Conservation (phyloP, 2,113 vertebrate genomes). For the Chaetura pelagica region DNA sequence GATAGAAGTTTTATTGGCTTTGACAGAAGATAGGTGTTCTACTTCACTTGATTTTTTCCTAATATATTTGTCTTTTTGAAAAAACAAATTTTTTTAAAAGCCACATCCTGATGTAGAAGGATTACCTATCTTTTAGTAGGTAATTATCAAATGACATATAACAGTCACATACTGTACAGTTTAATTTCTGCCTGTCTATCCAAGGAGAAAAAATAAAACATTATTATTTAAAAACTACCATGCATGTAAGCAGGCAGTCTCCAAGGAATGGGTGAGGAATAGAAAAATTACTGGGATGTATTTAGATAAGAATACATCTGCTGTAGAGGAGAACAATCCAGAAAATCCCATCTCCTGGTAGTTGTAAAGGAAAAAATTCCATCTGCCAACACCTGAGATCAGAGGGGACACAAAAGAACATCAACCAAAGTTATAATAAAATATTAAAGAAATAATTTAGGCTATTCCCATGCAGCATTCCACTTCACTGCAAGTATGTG, state of each 20-base stretch:
- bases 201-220: background rate
- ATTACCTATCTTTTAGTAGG: background rate
- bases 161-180: background rate
- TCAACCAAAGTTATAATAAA: constrained; percentile 34
- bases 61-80: background rate
- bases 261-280: background rate
- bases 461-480: background rate
- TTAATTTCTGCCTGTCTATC: too few relatives aligned
- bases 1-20: background rate
- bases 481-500: background rate
- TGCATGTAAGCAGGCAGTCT: background rate
- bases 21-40: background rate
- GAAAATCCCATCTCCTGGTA: background rate
- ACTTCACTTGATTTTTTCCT: background rate
- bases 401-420: background rate
- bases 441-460: constrained; percentile 44
- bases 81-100: background rate
- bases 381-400: background rate
- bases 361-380: background rate
- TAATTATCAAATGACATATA: background rate
- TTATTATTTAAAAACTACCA: background rate
- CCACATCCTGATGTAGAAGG: background rate
- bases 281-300: constrained; percentile 10
- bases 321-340: constrained; percentile 18
- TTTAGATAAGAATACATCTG: background rate